Evolutionary conservation across 2,113 vertebrate genomes (phyloP).

Genomic region (Sceloporus undulatus): DNA sequence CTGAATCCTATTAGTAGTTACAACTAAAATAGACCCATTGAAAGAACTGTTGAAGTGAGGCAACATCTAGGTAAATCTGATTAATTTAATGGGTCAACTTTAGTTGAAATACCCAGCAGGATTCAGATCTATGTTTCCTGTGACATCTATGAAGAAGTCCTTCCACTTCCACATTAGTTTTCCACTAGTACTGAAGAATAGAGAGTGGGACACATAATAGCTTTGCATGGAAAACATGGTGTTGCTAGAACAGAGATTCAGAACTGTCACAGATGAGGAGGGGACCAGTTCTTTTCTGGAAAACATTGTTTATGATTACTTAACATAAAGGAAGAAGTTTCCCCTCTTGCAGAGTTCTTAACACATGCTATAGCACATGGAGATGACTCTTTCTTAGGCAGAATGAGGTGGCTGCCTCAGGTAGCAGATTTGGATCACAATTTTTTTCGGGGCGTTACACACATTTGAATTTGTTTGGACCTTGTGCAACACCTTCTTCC

Average conservation of each 20-base stretch:
- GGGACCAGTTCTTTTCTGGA: not conserved
- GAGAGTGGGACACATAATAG: not conserved
- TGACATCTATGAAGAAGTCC: not conserved
- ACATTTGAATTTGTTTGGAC: too few relatives aligned
- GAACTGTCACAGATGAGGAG: rapidly evolving
- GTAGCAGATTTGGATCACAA: not conserved
- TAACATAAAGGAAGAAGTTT: not conserved
- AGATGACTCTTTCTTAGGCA: not conserved
- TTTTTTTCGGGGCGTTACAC: too few relatives aligned
- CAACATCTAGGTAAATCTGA: too few relatives aligned
- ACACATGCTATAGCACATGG: too few relatives aligned
- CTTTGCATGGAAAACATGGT: not conserved
- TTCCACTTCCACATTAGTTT: not conserved
- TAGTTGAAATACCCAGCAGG: too few relatives aligned
- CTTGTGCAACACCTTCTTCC: too few relatives aligned
- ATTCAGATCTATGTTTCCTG: too few relatives aligned
- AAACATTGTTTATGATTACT: not conserved
- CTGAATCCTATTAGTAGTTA: too few relatives aligned
- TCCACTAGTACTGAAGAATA: not conserved
- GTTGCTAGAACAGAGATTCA: rapidly evolving
- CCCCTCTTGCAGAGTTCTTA: not conserved
- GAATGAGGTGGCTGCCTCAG: not conserved
- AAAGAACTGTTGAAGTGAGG: too few relatives aligned
- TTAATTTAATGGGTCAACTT: too few relatives aligned
- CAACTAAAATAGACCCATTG: too few relatives aligned